These are phyloP conservation scores for Plotosus lineatus DNA, from an alignment of 2,113 vertebrate species.

Conservation along the genomic window DNA sequence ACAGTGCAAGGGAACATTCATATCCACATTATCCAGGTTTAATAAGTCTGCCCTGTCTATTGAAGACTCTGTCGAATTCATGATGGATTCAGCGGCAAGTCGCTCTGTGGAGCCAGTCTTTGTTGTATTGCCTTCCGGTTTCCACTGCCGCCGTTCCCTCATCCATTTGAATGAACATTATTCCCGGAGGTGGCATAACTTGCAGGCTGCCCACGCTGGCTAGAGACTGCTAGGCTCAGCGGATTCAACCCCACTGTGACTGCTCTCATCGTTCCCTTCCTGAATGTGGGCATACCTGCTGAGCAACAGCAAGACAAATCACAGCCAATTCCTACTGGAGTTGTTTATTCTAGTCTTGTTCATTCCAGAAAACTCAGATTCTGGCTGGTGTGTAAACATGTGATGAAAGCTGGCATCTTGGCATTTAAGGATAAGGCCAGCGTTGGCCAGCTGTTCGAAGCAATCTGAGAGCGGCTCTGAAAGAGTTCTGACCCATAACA, in stretches of 20 bases:
- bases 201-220: conserved; percentile 38
- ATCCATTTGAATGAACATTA: conserved; percentile 51
- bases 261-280: conserved; percentile 32
- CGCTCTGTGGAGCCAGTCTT: conserved; percentile 28
- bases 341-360: conserved; percentile 34
- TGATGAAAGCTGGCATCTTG: conserved; percentile 34
- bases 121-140: conserved; percentile 45
- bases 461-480: not conserved
- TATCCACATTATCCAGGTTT: conserved; percentile 36
- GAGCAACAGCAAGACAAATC: conserved; percentile 36
- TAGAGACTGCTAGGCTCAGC: conserved; percentile 36
- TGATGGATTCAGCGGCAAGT: conserved; percentile 38
- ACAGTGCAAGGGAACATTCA: conserved; percentile 23
- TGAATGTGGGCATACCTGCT: conserved; percentile 37
- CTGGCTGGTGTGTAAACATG: not conserved
- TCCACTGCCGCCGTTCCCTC: conserved; percentile 33
- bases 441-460: conserved; percentile 10
- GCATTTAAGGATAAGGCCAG: conserved; percentile 32
- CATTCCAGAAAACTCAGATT: conserved; percentile 28
- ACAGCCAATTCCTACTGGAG: conserved; percentile 33
- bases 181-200: conserved; percentile 50
- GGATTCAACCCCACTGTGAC: conserved; percentile 40
- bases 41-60: conserved; percentile 27
- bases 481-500: not conserved
- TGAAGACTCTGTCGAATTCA: conserved; percentile 23